Evolutionary conservation across 92 coral and sea anemone genomes (phyloP), one percentile per base, ranked within the genome.

Genomic region (Scolanthus callimorphus): DNA sequence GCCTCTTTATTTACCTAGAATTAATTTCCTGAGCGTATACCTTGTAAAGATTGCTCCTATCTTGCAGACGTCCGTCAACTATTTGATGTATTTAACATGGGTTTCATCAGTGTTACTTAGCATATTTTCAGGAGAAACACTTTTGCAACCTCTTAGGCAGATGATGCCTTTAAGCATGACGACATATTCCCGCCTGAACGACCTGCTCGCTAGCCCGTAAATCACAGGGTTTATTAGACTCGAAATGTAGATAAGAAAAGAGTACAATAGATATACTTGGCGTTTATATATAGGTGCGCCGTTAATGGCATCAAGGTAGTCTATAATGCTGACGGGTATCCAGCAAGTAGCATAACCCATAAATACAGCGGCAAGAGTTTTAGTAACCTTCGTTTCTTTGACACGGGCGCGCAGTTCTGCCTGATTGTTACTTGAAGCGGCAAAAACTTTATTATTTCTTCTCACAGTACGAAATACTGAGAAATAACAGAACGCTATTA

Each of bases 361-460:
- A 38, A 85, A 68, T 0, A 85, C 91, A 17, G 31, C 84, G 0
- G 70, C 84, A 29, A 85, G 49, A 1, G 84, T 85, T 47, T 71
- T 80, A 29, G 88, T 80, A 31, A 85, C 75, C 60, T 85, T 85
- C 3, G 81, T 81, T 59, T 85, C 94, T 34, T 66, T 65, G 1
- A 85, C 74, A 39, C 65, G 63, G 22, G 73, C 74, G 52, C 77
- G 61, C 15, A 68, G 77, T 19, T 56, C 71, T 17, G 61, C 39
- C 1, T 52, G 29, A 31, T 53, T 63, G 21, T n/a, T 8, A 22
- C 54, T 57, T 17, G 34, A 20, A 10, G 19, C 2, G n/a, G 69
- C 12, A 29, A 73, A 73, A 9, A 73, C 79, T 20, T 55, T 52
- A 63, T 73, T 73, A 3, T 19, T 62, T 17, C 55, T 57, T 13